Evolutionary conservation across 2,888 invertebrate species (phyloP), one percentile per base, ranked within the genome.

Genomic region (Caenorhabditis auriculariae): DNA sequence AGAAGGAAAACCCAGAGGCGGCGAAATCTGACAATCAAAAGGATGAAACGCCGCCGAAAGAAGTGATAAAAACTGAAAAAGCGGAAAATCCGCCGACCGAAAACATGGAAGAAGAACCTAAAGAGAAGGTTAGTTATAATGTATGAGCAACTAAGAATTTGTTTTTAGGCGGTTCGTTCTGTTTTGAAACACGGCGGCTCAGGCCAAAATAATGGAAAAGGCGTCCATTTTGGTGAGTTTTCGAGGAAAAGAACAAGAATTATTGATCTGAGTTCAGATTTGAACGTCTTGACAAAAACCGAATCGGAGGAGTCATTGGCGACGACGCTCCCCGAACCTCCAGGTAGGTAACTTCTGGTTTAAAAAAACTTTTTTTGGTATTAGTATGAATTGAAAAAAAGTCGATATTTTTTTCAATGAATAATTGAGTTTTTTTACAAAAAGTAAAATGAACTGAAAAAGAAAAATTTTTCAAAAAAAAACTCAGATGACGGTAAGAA

Each of bases 291-390:
- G 2, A 37, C 21, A 0, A 19, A 37, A 15, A 54, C 63, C 6
- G 63, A 64, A 32, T 64, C 56, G 1, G 56, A 58, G 9, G 59
- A 64, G 32, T 51, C 37, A n/a, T 23, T 62, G 2, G 41, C 49
- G 1, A 44, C 57, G 1, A 45, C 54, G 37, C 28, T 53, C 32
- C 47, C 47, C 23, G 60, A 60, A 9, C 23, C 60, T 0, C 44
- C 60, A 1, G 54, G 43, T 43, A 43, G 26, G 9, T 43, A n/a
- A n/a, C n/a, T n/a, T n/a, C n/a, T n/a, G n/a, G n/a, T 43, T 19
- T 43, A 4, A 43, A 19, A 7, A 19, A n/a, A n/a, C n/a, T n/a
- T n/a, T n/a, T n/a, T n/a, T 43, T 9, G 21, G 17, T 21, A 17
- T n/a, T 12, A n/a, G 6, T 41, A 41, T 17, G 6, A 41, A 41